Base-by-base conservation (phyloP, 2,113 vertebrate genomes). In the Ornithorhynchus anatinus region DNA sequence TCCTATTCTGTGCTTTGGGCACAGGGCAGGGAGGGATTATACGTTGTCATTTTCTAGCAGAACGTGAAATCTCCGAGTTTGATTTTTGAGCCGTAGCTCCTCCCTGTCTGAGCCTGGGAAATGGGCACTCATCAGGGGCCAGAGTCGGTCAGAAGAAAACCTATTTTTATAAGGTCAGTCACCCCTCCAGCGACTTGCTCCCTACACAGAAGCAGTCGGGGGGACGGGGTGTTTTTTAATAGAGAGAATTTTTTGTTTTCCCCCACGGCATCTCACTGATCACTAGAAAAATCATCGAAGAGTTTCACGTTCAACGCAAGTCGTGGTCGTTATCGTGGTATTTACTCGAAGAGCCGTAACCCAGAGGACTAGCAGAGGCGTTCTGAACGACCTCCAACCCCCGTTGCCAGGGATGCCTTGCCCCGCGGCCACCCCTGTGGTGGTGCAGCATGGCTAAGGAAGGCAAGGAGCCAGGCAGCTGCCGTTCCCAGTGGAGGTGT, bases 91-190 rank as follows among this genome's bases (percentile, higher is more conserved):
- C 4, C 27, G 29, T 48, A 22, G 16, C 3, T 39, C 65, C 29
- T 36, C 1, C 3, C 1, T 43, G 29, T 27, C 59, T 68, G 15
- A 32, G 45, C 27, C 11, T 29, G 45, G 11, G 15, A 23, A 45
- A 31, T 4, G 10, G 39, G 25, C 47, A n/a, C n/a, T n/a, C n/a
- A n/a, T n/a, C 29, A 27, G n/a, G 22, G 43, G 29, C 10, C 3
- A 40, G 8, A 57, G 19, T 12, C 2, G 9, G 59, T 48, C 39
- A 22, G 2, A 53, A 47, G 58, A 36, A 38, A 33, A 56, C 20
- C 31, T 60, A 7, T 32, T 77, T 79, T 66, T 59, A 12, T 74
- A 32, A 60, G 1, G 20, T 48, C 20, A 32, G 29, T 38, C 29
- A 13, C 15, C 52, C 11, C 8, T 10, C n/a, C n/a, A 33, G 19